Base-by-base conservation (phyloP, 2,113 vertebrate species). In the Alosa alosa region DNA sequence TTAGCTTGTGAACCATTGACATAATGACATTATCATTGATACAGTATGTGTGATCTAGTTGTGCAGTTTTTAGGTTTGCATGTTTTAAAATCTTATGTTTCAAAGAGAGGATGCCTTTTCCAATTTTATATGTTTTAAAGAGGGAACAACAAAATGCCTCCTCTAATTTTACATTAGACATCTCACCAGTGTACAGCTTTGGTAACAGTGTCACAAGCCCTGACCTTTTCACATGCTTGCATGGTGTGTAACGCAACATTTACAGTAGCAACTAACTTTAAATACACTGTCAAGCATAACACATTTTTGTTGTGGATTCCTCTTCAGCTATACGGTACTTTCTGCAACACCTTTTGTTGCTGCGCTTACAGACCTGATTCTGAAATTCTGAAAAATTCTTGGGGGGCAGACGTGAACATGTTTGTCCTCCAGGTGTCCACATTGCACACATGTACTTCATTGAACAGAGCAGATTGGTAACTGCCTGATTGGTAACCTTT, bases 371-470 rank as follows among this genome's bases (percentile, higher is more conserved):
- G 22, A 8, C 13, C 64, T 36, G 6, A 13, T 11, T 72, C 36
- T 31, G 1, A 72, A 72, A 31, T 10, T 31, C 22, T 0, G 55
- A 20, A 20, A 22, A n/a, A 22, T 60, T 60, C 6, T 57, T 8
- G 83, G 57, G 11, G 13, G 45, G 91, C 83, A 91, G 81, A 72
- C 10, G 1, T 25, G 25, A 49, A 84, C 8, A 17, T 52, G 82
- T 44, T 75, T 50, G 57, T 46, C n/a, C 20, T 7, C 84, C 22
- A 55, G 82, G 36, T 50, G 88, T 81, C 60, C 0, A 6, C 75
- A 31, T 83, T 82, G 49, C 52, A 1, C 82, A 31, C 31, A 31
- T 31, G 31, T 31, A 49, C 84, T 84, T 4, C 82, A 45, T 22
- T 75, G 13, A 31, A 7, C 1, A 41, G 4, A 18, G 11, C 0